Base-by-base conservation (phyloP, 2,113 vertebrate species). In the Dolichotis patagonum region DNA sequence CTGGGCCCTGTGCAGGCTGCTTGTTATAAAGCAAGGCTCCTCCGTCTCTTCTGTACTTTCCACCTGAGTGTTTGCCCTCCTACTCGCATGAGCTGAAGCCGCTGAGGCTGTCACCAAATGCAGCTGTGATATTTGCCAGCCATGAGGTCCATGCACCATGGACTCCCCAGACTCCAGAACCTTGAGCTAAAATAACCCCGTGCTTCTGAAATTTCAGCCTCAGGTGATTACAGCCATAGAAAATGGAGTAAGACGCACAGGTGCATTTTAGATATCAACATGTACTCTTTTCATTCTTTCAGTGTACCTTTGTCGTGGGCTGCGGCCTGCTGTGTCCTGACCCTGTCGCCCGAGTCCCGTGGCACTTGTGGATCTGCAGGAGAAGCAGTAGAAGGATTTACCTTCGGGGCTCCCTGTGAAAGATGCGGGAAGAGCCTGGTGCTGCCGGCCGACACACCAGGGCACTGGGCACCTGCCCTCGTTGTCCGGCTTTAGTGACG, bases 41-140 rank as follows among this genome's bases (percentile, higher is more conserved):
- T 5, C 43, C 3, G 4, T 13, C 14, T 12, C 13, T 17, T n/a
- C 7, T 67, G 26, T 3, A 16, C 12, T 3, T 2, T 11, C 5
- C 35, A 14, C 75, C 6, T 17, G 28, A 32, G 32, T 41, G 14
- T 75, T 52, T 52, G 26, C 35, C 22, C 35, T 20, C 54, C 5
- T 12, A 9, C 54, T 38, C 32, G 41, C 30, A 30, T 7, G 32
- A 73, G n/a, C 49, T 32, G 46, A 56, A 83, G 3, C 56, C 38
- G 6, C 82, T 0, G 6, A 92, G 20, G 30, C 1, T 3, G 32
- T 22, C 35, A 22, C 46, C 43, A 41, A 3, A 54, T 2, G 58
- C 7, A 85, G 16, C 56, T 17, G 13, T 32, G 43, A 26, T 32
- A 22, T 75, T 24, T 75, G 4, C 41, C 26, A 77, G 26, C 13